These are phyloP conservation scores for Camponotus pennsylvanicus DNA, from an alignment of 1,140 invertebrate genomes.

Conservation along the genomic window DNA sequence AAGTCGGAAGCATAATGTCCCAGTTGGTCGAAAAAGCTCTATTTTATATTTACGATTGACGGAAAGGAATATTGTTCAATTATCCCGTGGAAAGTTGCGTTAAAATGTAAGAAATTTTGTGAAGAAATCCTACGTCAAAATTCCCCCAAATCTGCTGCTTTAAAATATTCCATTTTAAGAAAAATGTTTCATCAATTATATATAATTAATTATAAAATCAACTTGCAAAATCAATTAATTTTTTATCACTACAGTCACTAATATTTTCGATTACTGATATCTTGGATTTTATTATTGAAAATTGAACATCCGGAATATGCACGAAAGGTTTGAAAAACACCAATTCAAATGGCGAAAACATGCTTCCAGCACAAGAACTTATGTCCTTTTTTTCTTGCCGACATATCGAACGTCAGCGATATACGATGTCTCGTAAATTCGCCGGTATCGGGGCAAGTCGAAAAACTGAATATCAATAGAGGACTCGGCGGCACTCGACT, in stretches of 20 bases:
- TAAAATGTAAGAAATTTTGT: conserved; percentile 54
- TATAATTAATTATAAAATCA: not conserved
- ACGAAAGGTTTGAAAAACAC: not conserved
- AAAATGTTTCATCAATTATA: not conserved
- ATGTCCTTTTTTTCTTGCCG: conserved; percentile 23
- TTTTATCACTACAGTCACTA: not conserved
- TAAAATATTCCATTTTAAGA: not conserved
- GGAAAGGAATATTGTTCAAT: conserved; percentile 51
- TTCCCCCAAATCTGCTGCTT: not conserved
- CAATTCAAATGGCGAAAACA: conserved; percentile 8
- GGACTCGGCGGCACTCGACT: conserved; percentile 45
- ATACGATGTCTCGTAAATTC: conserved; percentile 49
- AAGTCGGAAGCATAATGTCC: conserved; percentile 59
- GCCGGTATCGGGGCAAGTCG: conserved; percentile 37
- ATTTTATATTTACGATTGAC: conserved; percentile 62
- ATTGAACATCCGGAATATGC: not conserved
- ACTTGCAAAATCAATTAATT: not conserved
- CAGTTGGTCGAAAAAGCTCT: conserved; percentile 69
- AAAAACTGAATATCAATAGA: conserved; percentile 66
- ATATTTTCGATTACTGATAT: not conserved
- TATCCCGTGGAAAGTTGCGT: conserved; percentile 58
- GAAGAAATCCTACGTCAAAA: not conserved
- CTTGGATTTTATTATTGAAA: not conserved
- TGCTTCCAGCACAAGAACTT: not conserved
- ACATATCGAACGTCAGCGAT: conserved; percentile 33